Base-by-base conservation (phyloP, 1,140 invertebrate genomes). In the Anastrepha obliqua region DNA sequence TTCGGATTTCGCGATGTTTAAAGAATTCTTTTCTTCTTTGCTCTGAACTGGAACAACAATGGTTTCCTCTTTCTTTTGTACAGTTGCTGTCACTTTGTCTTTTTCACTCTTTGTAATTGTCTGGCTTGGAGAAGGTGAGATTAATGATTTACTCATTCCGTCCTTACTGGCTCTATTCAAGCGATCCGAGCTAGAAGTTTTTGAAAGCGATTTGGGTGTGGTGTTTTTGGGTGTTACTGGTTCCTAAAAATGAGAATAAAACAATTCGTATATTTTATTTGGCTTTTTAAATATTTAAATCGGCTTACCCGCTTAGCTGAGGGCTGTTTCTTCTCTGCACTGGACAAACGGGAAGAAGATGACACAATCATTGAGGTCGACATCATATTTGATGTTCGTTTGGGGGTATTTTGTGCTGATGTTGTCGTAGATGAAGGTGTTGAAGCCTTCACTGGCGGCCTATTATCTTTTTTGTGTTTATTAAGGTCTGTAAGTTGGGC, bases 231-330 rank as follows among this genome's bases (percentile, higher is more conserved):
- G 92, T 11, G 92, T 91, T 87, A 86, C 89, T n/a, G 90, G 86
- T 81, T 92, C 91, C 91, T 92, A 20, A 29, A 65, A 51, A 13
- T 11, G 51, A 2, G 9, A 9, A 64, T 51, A 55, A 59, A 44
- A 85, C 39, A 88, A 67, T 78, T 39, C 15, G 8, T 39, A 78
- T 44, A 6, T 42, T 29, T 29, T 29, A 78, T 5, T 42, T 8
- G n/a, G 2, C 39, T 39, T 20, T 78, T 47, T 47, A 51, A 15
- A 51, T 64, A 20, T 13, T 4, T 44, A 64, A 91, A 85, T 93
- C 90, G 47, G 92, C 92, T 90, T 94, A 94, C 94, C 93, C 94
- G 93, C 92, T 94, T 93, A 89, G 93, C 65, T 51, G 94, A 94
- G 91, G 94, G 93, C 29, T 29, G 29, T 93, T 94, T 93, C 93